Evolutionary conservation across 30 jellyfish, hydroid and myxozoan species (phyloP).

Genomic region (Aurelia coerulea): DNA sequence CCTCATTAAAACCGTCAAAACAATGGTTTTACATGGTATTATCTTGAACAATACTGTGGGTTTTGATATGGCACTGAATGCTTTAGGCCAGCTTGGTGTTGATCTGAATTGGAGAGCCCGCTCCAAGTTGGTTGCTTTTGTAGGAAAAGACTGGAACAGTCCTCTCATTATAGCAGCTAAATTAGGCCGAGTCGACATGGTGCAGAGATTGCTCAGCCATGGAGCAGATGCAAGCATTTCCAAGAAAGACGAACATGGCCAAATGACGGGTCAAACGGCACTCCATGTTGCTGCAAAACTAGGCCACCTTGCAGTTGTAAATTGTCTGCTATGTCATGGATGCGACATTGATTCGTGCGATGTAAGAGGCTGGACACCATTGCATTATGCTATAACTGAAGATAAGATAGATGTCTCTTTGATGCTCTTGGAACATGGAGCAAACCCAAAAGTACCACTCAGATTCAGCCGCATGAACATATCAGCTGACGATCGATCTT

Average conservation of each 20-base stretch:
- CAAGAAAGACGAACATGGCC: background rate
- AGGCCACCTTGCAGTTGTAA: background rate
- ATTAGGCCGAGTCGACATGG: conserved; percentile 7
- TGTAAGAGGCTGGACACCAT: conserved; percentile 21
- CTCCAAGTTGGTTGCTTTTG: too few relatives aligned
- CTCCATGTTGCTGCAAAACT: conserved; percentile 2
- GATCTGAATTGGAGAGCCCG: conserved; percentile 31
- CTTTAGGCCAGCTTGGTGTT: background rate
- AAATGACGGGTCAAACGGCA: conserved; percentile 11
- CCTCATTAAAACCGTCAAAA: too few relatives aligned
- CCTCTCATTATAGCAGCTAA: conserved; percentile 3
- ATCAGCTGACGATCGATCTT: conserved; percentile 5
- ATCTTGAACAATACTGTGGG: background rate
- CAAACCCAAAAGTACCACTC: background rate
- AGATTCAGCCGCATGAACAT: background rate
- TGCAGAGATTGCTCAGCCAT: conserved; percentile 3
- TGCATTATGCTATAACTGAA: background rate
- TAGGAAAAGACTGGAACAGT: background rate
- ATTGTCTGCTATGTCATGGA: background rate
- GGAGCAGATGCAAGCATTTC: conserved; percentile 8
- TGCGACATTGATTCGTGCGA: conserved; percentile 3
- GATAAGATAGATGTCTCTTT: background rate
- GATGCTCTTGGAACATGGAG: conserved; percentile 16
- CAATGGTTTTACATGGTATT: conserved; percentile 1
- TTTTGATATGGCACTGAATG: conserved; percentile 17